A percentile compares a stretch with the other conserved stretches of the same genome.
Conservation (phyloP, 92 coral and sea anemone species). For the Muricea muricata region DNA sequence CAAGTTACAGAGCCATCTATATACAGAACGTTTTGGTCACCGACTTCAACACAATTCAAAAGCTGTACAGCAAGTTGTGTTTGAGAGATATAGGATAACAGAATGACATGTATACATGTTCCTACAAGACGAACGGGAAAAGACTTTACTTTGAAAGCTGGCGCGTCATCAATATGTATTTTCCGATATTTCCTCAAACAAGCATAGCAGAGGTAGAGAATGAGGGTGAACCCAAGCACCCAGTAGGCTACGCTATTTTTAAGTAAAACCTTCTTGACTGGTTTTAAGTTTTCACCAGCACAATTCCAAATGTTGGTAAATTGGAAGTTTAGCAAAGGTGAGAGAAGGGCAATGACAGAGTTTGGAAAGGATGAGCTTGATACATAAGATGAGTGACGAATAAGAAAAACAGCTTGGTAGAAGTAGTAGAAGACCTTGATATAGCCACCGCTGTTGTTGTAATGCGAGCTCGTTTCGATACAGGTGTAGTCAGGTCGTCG, state of each 20-base stretch:
- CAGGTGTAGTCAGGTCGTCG: conserved; percentile 1
- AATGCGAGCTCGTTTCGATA: background rate
- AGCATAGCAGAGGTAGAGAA: too few species aligned
- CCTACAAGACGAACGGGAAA: conserved; percentile 20
- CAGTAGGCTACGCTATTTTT: conserved; percentile 17
- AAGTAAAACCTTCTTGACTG: background rate
- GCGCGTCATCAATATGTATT: background rate
- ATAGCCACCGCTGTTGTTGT: conserved; percentile 17
- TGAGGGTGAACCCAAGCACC: background rate
- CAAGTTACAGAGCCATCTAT: conserved; percentile 24
- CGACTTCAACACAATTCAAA: conserved; percentile 23
- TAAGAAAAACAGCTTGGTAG: conserved; percentile 1
- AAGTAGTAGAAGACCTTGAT: conserved; percentile 30
- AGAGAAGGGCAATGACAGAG: background rate
- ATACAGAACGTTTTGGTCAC: background rate
- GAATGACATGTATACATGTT: background rate
- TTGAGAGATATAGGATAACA: conserved; percentile 18
- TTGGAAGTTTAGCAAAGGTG: conserved; percentile 34
- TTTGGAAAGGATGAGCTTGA: conserved; percentile 10
- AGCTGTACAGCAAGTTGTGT: background rate
- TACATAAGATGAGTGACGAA: conserved; percentile 7
- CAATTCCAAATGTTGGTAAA: conserved; percentile 11
- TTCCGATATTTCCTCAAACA: background rate
- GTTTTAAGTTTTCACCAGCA: background rate
- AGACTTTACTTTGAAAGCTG: conserved; percentile 3